Evolutionary conservation across 2,113 vertebrate species (phyloP), one percentile per base, ranked within the genome.

Genomic region (Mesembrinibis cayennensis): DNA sequence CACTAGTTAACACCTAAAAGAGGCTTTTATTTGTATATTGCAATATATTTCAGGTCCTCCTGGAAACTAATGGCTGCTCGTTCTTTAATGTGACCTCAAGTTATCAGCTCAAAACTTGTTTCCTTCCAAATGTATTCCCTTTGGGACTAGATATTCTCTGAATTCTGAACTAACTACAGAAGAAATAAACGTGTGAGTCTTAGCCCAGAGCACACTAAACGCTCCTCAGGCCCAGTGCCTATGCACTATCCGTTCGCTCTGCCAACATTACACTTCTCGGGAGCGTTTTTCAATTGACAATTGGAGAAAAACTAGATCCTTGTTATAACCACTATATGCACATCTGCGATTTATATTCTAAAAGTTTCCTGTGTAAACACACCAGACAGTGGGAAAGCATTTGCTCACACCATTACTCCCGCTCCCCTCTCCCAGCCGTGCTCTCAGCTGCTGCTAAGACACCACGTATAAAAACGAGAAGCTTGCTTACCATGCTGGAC

Each of bases 301-400:
- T 0, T 61, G 32, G 53, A 80, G 7, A 30, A 53, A 38, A 61
- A 2, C 17, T 29, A 23, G 11, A 13, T 22, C 44, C 19, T 50
- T 34, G 21, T 25, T 26, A 36, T 0, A 70, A 21, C 27, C 45
- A 29, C 55, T 11, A 13, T 1, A 4, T 10, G 53, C 25, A 49
- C 32, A 1, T 7, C 38, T 83, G 67, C 10, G 3, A 4, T 1
- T 26, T 13, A 21, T 9, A 7, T 13, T 36, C 30, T 6, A 36
- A n/a, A 69, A 2, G 17, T 25, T 76, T 42, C 30, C 77, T 25
- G 7, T 1, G 9, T 0, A 19, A 73, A 56, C 0, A 2, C 23
- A 62, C 21, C 49, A 55, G 40, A 16, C 0, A 25, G 52, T 4
- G 44, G 61, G 62, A 45, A 78, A 65, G 56, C 13, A n/a, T 38